Evolutionary conservation across 2,888 invertebrate genomes (phyloP).

Genomic region (Tachina grossa): DNA sequence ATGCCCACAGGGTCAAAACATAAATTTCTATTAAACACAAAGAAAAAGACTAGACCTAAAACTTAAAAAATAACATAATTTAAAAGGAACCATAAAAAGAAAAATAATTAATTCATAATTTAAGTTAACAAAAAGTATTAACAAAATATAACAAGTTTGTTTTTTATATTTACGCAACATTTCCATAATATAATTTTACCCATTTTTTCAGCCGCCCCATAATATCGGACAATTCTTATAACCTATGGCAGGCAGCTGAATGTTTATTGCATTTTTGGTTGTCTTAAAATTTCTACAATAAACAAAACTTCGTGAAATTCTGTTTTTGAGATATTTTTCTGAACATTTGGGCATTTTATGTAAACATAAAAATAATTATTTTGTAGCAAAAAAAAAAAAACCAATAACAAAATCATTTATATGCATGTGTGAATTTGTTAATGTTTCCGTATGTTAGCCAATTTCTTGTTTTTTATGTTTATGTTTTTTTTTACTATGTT

Average conservation of each 20-base stretch:
- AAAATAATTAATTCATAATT: neutral
- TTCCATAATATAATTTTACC: neutral
- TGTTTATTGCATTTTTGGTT: slow-evolving; percentile 35
- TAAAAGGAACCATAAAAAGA: neutral
- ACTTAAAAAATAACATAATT: neutral
- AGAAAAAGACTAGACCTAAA: slow-evolving; percentile 38
- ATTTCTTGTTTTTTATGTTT: neutral
- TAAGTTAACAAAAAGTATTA: neutral
- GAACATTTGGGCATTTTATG: neutral
- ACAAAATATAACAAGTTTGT: neutral
- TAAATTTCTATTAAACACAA: slow-evolving; percentile 24
- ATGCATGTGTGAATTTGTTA: neutral
- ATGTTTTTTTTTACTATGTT: too few species aligned
- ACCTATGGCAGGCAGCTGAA: slow-evolving; percentile 34
- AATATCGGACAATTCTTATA: neutral
- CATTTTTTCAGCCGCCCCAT: too few species aligned
- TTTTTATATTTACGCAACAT: neutral
- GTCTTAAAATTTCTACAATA: neutral
- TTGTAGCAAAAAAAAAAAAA: slow-evolving; percentile 9
- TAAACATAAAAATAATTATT: neutral
- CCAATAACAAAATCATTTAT: neutral
- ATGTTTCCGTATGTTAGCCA: neutral
- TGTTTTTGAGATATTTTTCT: slow-evolving; percentile 12
- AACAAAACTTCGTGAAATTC: slow-evolving; percentile 4
- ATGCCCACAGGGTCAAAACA: slow-evolving; percentile 39